Evolutionary conservation across 2,888 invertebrate species (phyloP).

Genomic region (Caenorhabditis auriculariae): DNA sequence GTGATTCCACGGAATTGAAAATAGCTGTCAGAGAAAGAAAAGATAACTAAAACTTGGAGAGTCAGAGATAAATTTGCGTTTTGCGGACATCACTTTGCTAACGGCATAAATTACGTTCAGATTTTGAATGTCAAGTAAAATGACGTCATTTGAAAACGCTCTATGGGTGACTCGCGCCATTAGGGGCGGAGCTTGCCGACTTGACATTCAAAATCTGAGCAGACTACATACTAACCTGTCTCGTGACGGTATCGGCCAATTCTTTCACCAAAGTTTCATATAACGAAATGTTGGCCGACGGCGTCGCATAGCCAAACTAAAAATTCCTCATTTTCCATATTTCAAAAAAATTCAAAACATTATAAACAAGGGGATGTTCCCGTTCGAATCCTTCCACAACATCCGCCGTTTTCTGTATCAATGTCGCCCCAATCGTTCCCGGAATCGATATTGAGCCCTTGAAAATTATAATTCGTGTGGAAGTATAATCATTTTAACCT

Average conservation of each 20-base stretch:
- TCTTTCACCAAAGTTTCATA: slow-evolving; percentile 82
- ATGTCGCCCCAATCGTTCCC: slow-evolving; percentile 59
- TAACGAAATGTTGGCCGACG: slow-evolving; percentile 77
- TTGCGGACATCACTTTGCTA: no score
- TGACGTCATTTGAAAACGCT: no score
- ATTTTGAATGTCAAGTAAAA: no score
- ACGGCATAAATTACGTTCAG: no score
- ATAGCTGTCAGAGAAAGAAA: no score
- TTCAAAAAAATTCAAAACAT: slow-evolving; percentile 20
- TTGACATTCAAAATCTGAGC: no score
- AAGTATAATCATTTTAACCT: slow-evolving; percentile 64
- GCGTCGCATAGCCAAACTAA: slow-evolving; percentile 82
- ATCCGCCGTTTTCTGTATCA: slow-evolving; percentile 88
- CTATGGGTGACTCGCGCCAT: no score
- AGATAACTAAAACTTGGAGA: no score
- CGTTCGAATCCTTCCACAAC: slow-evolving; percentile 93
- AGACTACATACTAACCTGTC: no score
- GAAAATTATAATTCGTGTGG: slow-evolving; percentile 5
- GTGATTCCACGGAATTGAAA: no score
- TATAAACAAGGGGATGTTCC: slow-evolving; percentile 80
- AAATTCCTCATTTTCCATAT: neutral
- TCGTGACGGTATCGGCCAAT: slow-evolving; percentile 72
- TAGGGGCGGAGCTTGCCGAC: no score
- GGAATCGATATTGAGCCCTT: slow-evolving; percentile 57
- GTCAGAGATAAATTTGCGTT: no score